These are phyloP conservation scores for Rostratula benghalensis DNA, from an alignment of 2,113 vertebrate species.

Conservation along the genomic window DNA sequence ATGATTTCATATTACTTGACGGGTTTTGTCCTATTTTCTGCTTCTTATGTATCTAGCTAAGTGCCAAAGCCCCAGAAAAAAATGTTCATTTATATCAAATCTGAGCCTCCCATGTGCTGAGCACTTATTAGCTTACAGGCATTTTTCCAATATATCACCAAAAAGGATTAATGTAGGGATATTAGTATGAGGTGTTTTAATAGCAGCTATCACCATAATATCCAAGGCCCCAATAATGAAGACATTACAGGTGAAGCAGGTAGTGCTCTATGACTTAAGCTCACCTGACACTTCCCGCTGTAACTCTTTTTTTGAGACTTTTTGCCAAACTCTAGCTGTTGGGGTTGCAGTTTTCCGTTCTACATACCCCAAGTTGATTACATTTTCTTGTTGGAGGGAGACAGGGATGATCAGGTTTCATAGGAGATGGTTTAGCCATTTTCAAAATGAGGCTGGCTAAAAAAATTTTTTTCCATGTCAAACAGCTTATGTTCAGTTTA, in stretches of 20 bases:
- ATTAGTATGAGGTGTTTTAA: background rate
- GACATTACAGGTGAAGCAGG: background rate
- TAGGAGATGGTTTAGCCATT: background rate
- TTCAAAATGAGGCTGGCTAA: background rate
- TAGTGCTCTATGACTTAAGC: background rate
- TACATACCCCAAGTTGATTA: background rate
- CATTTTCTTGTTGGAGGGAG: background rate
- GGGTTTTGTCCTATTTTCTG: background rate
- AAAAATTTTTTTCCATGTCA: background rate
- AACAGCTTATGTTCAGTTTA: background rate
- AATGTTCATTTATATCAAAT: background rate
- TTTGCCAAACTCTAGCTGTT: background rate
- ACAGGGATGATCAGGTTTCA: background rate
- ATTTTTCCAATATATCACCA: slow-evolving; percentile 20
- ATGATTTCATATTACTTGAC: background rate
- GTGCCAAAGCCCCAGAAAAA: slow-evolving; percentile 22
- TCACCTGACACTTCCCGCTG: background rate
- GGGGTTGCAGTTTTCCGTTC: background rate
- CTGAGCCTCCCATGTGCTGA: slow-evolving; percentile 22
- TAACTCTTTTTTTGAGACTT: background rate
- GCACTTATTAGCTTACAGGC: slow-evolving; percentile 5
- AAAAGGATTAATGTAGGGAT: background rate
- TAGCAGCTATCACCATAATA: background rate
- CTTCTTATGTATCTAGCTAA: background rate
- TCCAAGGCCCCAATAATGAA: background rate